A percentile compares a stretch with the other conserved stretches of the same genome.
Evolutionary conservation across 2,113 vertebrate genomes (phyloP).

Genomic region (Nothocercus julius): DNA sequence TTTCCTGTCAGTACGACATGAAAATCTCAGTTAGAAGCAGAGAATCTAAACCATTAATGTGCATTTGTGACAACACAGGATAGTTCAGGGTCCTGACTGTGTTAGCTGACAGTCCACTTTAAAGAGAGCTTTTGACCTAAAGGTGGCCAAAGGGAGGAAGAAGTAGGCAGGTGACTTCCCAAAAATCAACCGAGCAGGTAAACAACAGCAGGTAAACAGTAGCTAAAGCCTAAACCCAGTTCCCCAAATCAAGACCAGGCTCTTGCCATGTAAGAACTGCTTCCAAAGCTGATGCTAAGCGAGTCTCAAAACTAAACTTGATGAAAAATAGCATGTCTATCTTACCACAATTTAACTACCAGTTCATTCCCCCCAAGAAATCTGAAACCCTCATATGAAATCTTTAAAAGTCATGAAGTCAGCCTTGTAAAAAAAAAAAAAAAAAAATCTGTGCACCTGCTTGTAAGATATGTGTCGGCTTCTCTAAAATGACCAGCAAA

Average conservation of each 20-base stretch:
- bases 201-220: neutral
- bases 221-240: neutral
- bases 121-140: neutral
- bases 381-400: neutral
- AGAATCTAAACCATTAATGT: neutral
- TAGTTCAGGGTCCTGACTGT: neutral
- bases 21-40: neutral
- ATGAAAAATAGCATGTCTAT: neutral
- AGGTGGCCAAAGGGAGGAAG: neutral
- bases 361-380: neutral
- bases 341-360: neutral
- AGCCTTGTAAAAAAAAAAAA: neutral
- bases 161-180: neutral
- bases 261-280: neutral
- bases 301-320: neutral
- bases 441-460: neutral
- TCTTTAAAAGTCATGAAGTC: neutral
- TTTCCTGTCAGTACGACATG: neutral
- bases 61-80: neutral
- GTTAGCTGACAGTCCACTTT: rapidly evolving
- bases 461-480: neutral
- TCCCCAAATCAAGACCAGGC: neutral
- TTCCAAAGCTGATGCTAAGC: neutral
- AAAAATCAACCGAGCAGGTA: neutral
- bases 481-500: neutral